Base-by-base conservation (phyloP, 2,888 invertebrate genomes). In the Pristionchus maxplancki region DNA sequence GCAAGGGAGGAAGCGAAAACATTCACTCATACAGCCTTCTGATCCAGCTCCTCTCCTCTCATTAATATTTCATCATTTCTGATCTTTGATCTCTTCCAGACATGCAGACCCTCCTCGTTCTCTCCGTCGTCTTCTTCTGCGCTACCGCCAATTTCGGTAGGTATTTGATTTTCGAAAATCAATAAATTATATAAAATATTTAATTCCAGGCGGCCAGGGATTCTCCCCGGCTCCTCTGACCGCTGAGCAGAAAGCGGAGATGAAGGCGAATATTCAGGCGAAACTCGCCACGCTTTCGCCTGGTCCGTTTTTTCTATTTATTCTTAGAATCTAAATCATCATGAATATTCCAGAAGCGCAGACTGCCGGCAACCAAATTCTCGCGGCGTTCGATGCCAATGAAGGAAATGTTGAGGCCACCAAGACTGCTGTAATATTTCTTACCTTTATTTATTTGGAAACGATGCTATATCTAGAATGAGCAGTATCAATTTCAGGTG, bases 261-360 rank as follows among this genome's bases (percentile, higher is more conserved):
- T 78, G n/a, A 78, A 78, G 78, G 78, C 78, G 11, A 78, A 78
- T 17, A 28, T 78, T 4, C 78, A 78, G 78, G 78, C 24, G 28
- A 78, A 44, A 40, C 78, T 78, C 78, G 78, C 78, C 44, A 78
- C 40, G n/a, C 44, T 78, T 1, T 44, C 78, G 1, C n/a, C 78
- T 1, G 78, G 78, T 78, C 3, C 6, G 78, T n/a, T 2, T 48
- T 67, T 34, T 34, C 15, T 71, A 17, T 34, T 37, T 37, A 37
- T 37, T 34, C 6, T 3, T 5, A 28, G 24, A 31, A 6, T 20
- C 8, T 28, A 24, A 5, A 44, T n/a, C 8, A 15, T 37, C n/a
- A n/a, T 5, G 0, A 44, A 37, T 24, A n/a, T 78, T 78, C 4
- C 78, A 78, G 78, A 78, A n/a, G 78, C 78, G 8, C 78, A 78